Base-by-base conservation (phyloP, 2,113 vertebrate species). In the Aepyceros melampus region DNA sequence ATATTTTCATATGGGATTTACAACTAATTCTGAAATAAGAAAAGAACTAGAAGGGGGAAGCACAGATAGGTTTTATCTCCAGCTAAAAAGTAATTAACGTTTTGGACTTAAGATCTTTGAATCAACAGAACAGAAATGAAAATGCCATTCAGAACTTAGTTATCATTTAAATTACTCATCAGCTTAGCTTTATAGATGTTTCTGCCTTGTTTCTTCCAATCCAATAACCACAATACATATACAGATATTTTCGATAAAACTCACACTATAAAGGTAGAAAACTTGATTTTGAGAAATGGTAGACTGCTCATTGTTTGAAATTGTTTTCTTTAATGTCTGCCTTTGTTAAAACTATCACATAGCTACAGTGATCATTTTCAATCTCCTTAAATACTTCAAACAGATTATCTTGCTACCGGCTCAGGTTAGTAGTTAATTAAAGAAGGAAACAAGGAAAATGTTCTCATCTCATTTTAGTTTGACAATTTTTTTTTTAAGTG, bases 131-230 rank as follows among this genome's bases (percentile, higher is more conserved):
- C 15, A 93, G 43, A 91, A 96, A 62, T 53, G 58, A 36, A 98
- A 97, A 95, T 85, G 13, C 45, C 76, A 81, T 74, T 87, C 33
- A 91, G 29, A 93, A 78, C n/a, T 94, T 97, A 87, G 58, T 92
- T 95, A 51, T 79, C 33, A 58, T 90, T 97, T 92, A 96, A 95
- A 47, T 94, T 84, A 87, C 2, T 74, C 27, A 79, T 25, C 78
- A 78, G 27, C 16, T 71, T 87, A 58, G 31, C 45, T 95, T 89
- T 93, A 23, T 21, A 87, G 45, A 87, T 79, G 74, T 53, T 79
- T 89, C 47, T 58, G 21, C 36, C 82, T 93, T 91, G 60, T 94
- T 82, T 71, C 19, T 4, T 51, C 16, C 45, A 92, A 33, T 83
- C 27, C 43, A 76, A 45, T 89, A 91, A 85, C 10, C 13, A 88